Conservation (phyloP, 2,797 vertebrate genomes). For the Coregonus sp. region DNA sequence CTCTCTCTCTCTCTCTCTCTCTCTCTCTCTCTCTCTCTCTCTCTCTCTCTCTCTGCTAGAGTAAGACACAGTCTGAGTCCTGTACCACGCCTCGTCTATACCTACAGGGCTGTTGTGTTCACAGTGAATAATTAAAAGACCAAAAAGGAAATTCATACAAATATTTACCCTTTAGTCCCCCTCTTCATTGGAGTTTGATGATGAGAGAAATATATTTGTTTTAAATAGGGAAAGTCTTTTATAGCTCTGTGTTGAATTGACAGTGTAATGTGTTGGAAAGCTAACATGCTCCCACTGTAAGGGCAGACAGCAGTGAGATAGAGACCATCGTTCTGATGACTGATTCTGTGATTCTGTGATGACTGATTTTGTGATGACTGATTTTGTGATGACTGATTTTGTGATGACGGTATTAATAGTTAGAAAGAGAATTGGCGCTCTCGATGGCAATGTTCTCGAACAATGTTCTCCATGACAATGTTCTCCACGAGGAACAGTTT, state of each 20-base stretch:
- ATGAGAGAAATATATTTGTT: background rate
- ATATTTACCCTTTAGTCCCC: background rate
- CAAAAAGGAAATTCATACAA: background rate
- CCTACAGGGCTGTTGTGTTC: background rate
- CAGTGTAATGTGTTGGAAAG: background rate
- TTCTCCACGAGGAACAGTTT: too few relatives aligned
- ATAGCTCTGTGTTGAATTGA: constrained; percentile 6
- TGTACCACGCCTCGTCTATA: background rate
- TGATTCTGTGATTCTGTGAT: too few relatives aligned
- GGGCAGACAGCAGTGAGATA: background rate
- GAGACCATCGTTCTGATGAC: too few relatives aligned
- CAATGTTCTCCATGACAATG: too few relatives aligned
- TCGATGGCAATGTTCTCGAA: too few relatives aligned
- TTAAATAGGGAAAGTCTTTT: background rate
- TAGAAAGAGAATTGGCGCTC: too few relatives aligned
- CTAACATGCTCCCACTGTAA: background rate
- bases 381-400: too few relatives aligned
- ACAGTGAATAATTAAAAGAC: constrained; percentile 1
- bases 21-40: too few relatives aligned
- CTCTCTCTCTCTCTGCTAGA: background rate
- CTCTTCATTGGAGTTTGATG: background rate
- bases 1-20: too few relatives aligned
- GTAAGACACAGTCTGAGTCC: background rate
- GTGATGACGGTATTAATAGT: too few relatives aligned
- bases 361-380: too few relatives aligned